Conservation (phyloP, 2,797 vertebrate genomes). For the Schizopygopsis malacanthus region DNA sequence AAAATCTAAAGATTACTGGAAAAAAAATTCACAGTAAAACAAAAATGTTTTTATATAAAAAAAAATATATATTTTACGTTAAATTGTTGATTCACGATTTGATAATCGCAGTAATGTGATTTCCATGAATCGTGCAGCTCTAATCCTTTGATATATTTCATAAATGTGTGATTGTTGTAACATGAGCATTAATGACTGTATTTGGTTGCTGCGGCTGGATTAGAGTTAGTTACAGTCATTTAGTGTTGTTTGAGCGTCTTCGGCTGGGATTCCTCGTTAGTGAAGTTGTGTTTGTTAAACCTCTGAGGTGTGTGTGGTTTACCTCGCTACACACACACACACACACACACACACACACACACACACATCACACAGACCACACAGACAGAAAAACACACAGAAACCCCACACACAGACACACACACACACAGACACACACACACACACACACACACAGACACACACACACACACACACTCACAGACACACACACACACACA, state of each 20-base stretch:
- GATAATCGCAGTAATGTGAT: neutral
- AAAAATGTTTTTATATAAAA: neutral
- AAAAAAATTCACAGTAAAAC: neutral
- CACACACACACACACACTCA: too few relatives aligned
- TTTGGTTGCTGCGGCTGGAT: conserved; percentile 39
- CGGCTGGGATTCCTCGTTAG: conserved; percentile 31
- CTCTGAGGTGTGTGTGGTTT: conserved; percentile 71
- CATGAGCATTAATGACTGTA: neutral
- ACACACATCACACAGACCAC: too few relatives aligned
- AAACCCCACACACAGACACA: too few relatives aligned
- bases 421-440: too few relatives aligned
- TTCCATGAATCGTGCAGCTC: neutral
- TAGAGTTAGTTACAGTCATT: conserved; percentile 35
- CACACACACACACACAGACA: too few relatives aligned
- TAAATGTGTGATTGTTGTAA: neutral
- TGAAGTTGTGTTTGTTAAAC: conserved; percentile 42
- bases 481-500: too few relatives aligned
- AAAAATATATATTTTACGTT: neutral
- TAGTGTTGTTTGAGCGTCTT: conserved; percentile 49
- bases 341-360: too few relatives aligned
- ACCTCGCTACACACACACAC: conserved; percentile 56
- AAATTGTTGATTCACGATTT: neutral
- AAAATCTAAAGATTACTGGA: neutral
- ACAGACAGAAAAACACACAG: too few relatives aligned
- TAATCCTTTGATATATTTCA: neutral